phyloP scores from a whole-genome alignment of 1,140 invertebrate species.

The Brachionus angularis region DNA sequence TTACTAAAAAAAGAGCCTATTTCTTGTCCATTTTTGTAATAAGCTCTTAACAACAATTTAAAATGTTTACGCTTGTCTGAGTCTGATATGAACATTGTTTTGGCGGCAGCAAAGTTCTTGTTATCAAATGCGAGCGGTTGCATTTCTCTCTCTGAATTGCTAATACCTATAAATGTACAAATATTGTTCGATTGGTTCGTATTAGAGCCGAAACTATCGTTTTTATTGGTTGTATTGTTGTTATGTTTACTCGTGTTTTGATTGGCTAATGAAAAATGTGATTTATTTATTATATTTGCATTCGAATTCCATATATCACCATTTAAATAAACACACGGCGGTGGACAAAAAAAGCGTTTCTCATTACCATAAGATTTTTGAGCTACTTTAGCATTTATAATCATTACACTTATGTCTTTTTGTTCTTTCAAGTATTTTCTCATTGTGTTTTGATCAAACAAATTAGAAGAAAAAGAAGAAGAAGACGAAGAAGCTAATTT shows the following conservation, averaged over 20 bases:
- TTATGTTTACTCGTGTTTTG: too few species aligned
- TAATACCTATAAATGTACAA: conserved; percentile 41
- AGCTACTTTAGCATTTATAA: conserved; percentile 93
- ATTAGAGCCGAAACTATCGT: background rate
- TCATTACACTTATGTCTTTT: conserved; percentile 88
- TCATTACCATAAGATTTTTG: conserved; percentile 99
- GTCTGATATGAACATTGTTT: conserved; percentile 97
- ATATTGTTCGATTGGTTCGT: conserved; percentile 6
- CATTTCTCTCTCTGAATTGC: conserved; percentile 30
- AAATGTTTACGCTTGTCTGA: conserved; percentile 99
- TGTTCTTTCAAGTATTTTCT: conserved; percentile 33
- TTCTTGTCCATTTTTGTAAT: conserved; percentile 87
- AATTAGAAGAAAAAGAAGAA: background rate
- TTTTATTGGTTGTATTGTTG: conserved; percentile 1
- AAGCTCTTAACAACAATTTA: conserved; percentile 97
- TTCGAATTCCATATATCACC: conserved; percentile 84
- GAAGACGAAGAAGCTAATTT: background rate
- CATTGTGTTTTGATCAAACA: conserved; percentile 28
- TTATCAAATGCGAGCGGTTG: conserved; percentile 33
- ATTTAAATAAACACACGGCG: conserved; percentile 95
- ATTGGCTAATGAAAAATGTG: background rate
- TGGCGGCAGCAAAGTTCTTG: conserved; percentile 69
- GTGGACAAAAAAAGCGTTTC: conserved; percentile 98
- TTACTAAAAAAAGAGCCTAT: conserved; percentile 98
- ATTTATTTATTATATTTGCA: background rate